Evolutionary conservation across 2,113 vertebrate genomes (phyloP).

Genomic region (Alexandromys fortis): DNA sequence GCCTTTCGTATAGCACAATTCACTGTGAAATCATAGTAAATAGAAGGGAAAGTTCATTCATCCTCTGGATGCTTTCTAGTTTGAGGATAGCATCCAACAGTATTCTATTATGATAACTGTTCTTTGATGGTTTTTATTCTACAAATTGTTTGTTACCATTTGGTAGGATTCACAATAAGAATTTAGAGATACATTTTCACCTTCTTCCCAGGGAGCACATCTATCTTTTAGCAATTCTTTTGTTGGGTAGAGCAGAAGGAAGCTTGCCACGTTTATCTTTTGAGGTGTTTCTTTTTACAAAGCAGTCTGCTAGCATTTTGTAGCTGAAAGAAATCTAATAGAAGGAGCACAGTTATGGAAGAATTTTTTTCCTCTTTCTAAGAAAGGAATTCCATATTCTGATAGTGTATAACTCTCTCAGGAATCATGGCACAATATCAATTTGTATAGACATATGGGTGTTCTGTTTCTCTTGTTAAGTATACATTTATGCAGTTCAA

Average conservation of each 20-base stretch:
- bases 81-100: conserved; percentile 53
- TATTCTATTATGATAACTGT: conserved; percentile 61
- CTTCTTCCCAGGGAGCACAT: conserved; percentile 76
- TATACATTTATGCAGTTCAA: not conserved
- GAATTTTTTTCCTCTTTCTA: not conserved
- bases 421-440: not conserved
- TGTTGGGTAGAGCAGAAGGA: conserved; percentile 75
- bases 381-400: not conserved
- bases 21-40: conserved; percentile 75
- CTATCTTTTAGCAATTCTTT: conserved; percentile 80
- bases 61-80: conserved; percentile 52
- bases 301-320: conserved; percentile 69
- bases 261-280: conserved; percentile 70
- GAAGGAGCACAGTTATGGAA: conserved; percentile 66
- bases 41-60: conserved; percentile 66
- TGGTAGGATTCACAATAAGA: conserved; percentile 67
- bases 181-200: conserved; percentile 72
- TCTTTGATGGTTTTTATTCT: conserved; percentile 74
- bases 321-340: conserved; percentile 70
- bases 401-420: not conserved
- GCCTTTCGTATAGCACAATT: conserved; percentile 53
- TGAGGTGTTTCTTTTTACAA: conserved; percentile 72
- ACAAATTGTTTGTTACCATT: conserved; percentile 69
- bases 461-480: conserved; percentile 22
- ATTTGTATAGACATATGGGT: not conserved